Evolutionary conservation across 1,140 invertebrate genomes (phyloP).

Genomic region (Drosophila arawakana): DNA sequence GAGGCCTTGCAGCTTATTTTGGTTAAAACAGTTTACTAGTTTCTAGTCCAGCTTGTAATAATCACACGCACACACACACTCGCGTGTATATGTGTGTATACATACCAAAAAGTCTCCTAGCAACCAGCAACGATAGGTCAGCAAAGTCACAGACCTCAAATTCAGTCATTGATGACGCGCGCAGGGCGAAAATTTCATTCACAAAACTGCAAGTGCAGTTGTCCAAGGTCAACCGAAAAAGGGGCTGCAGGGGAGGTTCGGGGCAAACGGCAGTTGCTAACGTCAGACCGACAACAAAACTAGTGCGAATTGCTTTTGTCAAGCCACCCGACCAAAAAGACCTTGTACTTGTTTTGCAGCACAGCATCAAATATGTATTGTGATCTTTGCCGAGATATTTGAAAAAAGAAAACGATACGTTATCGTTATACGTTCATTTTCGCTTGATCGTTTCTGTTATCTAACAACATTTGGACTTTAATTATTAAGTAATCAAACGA

Average conservation of each 20-base stretch:
- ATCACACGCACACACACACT: not conserved
- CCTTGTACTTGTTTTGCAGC: too few relatives aligned
- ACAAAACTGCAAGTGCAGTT: conserved; percentile 63
- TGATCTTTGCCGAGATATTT: too few relatives aligned
- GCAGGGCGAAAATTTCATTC: conserved; percentile 58
- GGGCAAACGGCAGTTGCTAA: conserved; percentile 14
- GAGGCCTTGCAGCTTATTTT: not conserved
- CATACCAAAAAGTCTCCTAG: not conserved
- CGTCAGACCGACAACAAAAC: conserved; percentile 33
- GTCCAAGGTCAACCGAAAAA: conserved; percentile 55
- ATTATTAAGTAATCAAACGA: too few relatives aligned
- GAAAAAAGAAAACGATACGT: too few relatives aligned
- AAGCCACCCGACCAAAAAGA: too few relatives aligned
- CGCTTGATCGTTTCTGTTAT: too few relatives aligned
- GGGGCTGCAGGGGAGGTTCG: not conserved
- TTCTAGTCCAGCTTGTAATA: not conserved
- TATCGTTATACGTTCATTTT: too few relatives aligned
- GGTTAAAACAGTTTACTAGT: not conserved
- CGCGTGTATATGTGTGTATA: conserved; percentile 1
- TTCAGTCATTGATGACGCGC: conserved; percentile 61
- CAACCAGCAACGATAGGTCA: not conserved
- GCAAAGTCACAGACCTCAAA: not conserved
- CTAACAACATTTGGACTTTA: too few relatives aligned
- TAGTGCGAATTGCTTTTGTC: too few relatives aligned
- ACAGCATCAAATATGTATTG: too few relatives aligned